Base-by-base conservation (phyloP, 2,797 vertebrate species). In the Austrolebias charrua region DNA sequence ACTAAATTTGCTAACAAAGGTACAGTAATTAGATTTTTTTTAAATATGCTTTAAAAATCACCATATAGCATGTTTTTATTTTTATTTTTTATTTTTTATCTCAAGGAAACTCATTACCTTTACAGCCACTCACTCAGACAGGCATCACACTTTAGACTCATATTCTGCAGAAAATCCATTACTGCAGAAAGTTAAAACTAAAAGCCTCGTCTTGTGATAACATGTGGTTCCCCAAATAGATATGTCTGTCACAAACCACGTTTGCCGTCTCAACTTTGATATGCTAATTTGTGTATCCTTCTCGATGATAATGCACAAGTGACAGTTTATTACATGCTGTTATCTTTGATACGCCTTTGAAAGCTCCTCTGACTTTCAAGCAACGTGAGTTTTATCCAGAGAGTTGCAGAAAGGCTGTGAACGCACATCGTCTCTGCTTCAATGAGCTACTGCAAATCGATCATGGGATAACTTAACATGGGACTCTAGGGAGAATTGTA, bases 401-500 rank as follows among this genome's bases (percentile, higher is more conserved):
- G 55, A 55, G 78, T 68, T 8, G 33, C 75, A 81, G 76, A 81
- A 77, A 80, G 73, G 80, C 78, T 79, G 69, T 44, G 73, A 84
- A 73, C 68, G 55, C 60, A 81, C 63, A 44, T 75, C 78, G 79
- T 76, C 73, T 61, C 61, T 15, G 66, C 72, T 76, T 84, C 83
- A 85, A 65, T 73, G 75, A 81, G 75, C 83, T 86, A 75, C 78
- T 83, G 82, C 80, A 66, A 81, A 84, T 89, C 80, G 70, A 88
- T 84, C 76, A 75, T 6, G 71, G 58, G 58, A 79, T 56, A 72
- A 74, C 71, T 81, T 70, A 60, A 69, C 75, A 83, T 75, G 54
- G 54, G 66, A 64, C 78, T 77, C 55, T 0, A 33, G 80, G 79
- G 84, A 69, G 61, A 70, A 61, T 44, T 28, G 49, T 63, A 64